Evolutionary conservation across 1,140 invertebrate genomes (phyloP), one percentile per base, ranked within the genome.

Genomic region (Phthorimaea operculella): DNA sequence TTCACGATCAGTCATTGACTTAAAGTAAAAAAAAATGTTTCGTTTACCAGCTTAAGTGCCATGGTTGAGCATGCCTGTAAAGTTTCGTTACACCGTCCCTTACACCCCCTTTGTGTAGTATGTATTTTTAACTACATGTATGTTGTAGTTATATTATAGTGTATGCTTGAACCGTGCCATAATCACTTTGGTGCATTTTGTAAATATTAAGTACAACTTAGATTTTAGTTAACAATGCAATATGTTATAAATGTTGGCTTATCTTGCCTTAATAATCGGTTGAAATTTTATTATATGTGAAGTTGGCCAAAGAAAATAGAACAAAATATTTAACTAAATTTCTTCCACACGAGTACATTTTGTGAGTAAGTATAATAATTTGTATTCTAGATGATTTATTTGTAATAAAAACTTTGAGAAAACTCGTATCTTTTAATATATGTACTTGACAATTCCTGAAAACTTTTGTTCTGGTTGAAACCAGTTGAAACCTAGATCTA

Each of bases 301-400:
- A 68, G 63, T 71, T 78, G 70, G 72, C 77, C 77, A 78, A 80
- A 80, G 77, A 79, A 66, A 65, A 65, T 59, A 63, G 36, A 42
- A 52, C 63, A 39, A 62, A 55, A 55, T 67, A 48, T 59, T 52
- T 61, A 63, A 63, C 68, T 70, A 63, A 49, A 63, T 58, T 57
- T 65, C 63, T 64, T 58, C 47, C 52, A 47, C 56, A 54, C 36
- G 36, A 59, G 55, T 49, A 59, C 34, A 59, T 57, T 60, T 63
- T 64, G 59, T 63, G 60, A 63, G 57, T 62, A 63, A 62, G 14
- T 52, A 62, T 63, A 59, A 57, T 62, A 9, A 16, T 47, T 59
- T 72, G 60, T 73, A 76, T 59, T 72, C 59, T 73, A 76, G 67
- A 59, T 66, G 77, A 80, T 80, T 80, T 80, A 80, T 80, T 76